Percentiles rank a stretch among this genome's conserved stretches.
phyloP scores from a whole-genome alignment of 2,113 vertebrate species.

The Vombatus ursinus region DNA sequence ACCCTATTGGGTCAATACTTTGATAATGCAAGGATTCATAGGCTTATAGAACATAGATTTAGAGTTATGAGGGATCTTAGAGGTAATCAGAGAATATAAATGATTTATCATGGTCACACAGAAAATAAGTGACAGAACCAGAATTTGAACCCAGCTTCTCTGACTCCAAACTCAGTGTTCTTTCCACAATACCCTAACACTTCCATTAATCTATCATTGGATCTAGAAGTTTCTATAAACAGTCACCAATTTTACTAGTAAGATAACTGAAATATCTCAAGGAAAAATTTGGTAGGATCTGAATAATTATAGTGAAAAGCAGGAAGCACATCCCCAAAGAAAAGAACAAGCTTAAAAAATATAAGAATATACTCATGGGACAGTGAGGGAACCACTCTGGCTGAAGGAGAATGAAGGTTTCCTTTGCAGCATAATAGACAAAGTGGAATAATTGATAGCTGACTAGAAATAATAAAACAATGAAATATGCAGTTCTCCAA shows the following conservation, averaged over 20 bases:
- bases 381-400: neutral
- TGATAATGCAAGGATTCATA: neutral
- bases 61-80: neutral
- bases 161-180: neutral
- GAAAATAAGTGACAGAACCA: neutral
- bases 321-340: neutral
- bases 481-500: neutral
- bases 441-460: neutral
- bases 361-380: neutral
- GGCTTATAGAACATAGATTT: too few relatives aligned
- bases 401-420: neutral
- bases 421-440: constrained; percentile 2
- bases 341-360: neutral
- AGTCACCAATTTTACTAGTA: neutral
- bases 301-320: neutral
- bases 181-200: neutral
- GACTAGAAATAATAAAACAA: constrained; percentile 9
- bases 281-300: neutral
- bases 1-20: neutral
- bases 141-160: neutral
- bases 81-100: neutral
- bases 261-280: neutral
- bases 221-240: neutral
- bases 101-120: neutral
- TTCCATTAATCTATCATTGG: neutral